Evolutionary conservation across 2,113 vertebrate genomes (phyloP).

Genomic region (Lutjanus erythropterus): DNA sequence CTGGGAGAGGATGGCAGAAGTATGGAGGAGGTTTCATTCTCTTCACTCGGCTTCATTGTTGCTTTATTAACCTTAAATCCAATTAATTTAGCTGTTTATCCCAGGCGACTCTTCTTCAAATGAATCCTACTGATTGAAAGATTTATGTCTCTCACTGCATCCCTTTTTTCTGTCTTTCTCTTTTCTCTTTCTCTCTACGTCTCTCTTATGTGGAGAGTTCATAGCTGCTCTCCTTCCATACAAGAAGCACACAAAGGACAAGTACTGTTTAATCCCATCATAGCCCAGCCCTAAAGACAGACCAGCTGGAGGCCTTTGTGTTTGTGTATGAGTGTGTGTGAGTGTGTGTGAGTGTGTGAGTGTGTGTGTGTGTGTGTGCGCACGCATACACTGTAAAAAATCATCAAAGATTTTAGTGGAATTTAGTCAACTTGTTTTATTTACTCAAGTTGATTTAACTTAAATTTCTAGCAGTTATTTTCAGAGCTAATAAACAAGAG

Average conservation of each 20-base stretch:
- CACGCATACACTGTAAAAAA: too few relatives aligned
- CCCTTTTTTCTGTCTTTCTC: not conserved
- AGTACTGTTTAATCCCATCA: conserved; percentile 75
- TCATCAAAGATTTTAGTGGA: too few relatives aligned
- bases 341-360: conserved; percentile 20
- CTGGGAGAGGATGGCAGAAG: conserved; percentile 69
- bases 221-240: conserved; percentile 55
- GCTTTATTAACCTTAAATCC: conserved; percentile 54
- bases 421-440: too few relatives aligned
- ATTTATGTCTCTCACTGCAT: conserved; percentile 5
- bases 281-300: conserved; percentile 68
- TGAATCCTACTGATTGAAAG: conserved; percentile 31
- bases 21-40: conserved; percentile 25
- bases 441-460: too few relatives aligned
- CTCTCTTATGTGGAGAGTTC: conserved; percentile 43
- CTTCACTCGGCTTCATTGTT: conserved; percentile 44
- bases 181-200: not conserved
- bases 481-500: too few relatives aligned
- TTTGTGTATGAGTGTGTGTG: conserved; percentile 46
- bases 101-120: conserved; percentile 5
- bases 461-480: too few relatives aligned
- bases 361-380: not conserved
- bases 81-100: conserved; percentile 34
- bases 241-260: conserved; percentile 75
- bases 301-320: conserved; percentile 75